A percentile compares a stretch with the other conserved stretches of the same genome.
phyloP scores from a whole-genome alignment of 1,140 invertebrate genomes.

The Drosophila carrolli region DNA sequence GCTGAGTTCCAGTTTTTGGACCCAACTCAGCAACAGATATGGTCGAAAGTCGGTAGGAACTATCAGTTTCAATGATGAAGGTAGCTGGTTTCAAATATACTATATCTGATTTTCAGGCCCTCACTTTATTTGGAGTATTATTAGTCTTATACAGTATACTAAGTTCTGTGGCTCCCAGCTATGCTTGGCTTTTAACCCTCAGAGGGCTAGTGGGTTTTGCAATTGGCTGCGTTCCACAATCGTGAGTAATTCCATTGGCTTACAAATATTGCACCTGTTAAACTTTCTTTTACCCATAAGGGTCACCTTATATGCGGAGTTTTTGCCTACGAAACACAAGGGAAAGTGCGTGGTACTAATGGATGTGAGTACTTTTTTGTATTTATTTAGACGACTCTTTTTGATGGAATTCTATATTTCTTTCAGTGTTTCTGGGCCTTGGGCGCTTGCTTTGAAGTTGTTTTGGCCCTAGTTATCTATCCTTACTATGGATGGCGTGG shows the following conservation, averaged over 20 bases:
- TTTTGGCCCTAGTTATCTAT: slow-evolving; percentile 96
- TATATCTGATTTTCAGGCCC: slow-evolving; percentile 12
- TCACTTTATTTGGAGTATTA: slow-evolving; percentile 91
- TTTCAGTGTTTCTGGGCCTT: slow-evolving; percentile 97
- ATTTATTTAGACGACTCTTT: background rate
- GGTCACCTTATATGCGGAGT: slow-evolving; percentile 98
- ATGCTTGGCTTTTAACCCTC: slow-evolving; percentile 95
- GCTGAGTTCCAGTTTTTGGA: slow-evolving; percentile 98
- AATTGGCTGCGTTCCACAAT: slow-evolving; percentile 98
- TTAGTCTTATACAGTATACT: slow-evolving; percentile 96
- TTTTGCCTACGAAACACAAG: slow-evolving; percentile 95
- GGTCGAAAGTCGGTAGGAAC: slow-evolving; percentile 92
- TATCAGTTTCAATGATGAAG: background rate
- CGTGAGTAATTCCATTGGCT: slow-evolving; percentile 87
- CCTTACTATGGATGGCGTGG: slow-evolving; percentile 96
- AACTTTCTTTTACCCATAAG: slow-evolving; percentile 85
- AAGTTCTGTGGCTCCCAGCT: slow-evolving; percentile 96
- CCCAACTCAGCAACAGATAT: slow-evolving; percentile 96
- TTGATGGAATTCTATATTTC: background rate
- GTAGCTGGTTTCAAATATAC: too few relatives aligned
- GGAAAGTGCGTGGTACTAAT: slow-evolving; percentile 97
- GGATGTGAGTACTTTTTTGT: slow-evolving; percentile 89
- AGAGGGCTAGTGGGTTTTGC: slow-evolving; percentile 97
- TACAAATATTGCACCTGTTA: background rate
- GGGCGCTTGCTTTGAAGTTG: slow-evolving; percentile 96